A percentile compares a stretch with the other conserved stretches of the same genome.
Conservation (phyloP, 2,888 invertebrate genomes). For the Zaprionus bogoriensis region DNA sequence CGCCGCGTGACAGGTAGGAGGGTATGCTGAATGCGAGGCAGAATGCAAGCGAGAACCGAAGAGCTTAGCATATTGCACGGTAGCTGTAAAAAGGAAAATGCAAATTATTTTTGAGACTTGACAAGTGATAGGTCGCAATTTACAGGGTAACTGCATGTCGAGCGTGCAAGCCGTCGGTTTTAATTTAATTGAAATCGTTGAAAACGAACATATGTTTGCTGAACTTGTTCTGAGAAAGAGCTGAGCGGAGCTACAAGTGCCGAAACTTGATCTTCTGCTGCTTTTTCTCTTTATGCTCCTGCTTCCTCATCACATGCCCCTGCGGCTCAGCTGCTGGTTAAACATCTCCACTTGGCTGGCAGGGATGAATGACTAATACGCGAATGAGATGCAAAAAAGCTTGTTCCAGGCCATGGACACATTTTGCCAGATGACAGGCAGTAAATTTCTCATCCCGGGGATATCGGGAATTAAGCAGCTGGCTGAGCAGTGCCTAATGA, state of each 20-base stretch:
- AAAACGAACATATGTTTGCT: conserved; percentile 56
- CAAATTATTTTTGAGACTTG: too few relatives aligned
- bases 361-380: conserved; percentile 34
- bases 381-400: conserved; percentile 37
- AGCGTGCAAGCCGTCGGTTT: too few relatives aligned
- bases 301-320: too few relatives aligned
- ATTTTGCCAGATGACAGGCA: conserved; percentile 37
- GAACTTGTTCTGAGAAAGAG: conserved; percentile 28
- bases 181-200: conserved; percentile 73
- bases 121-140: too few relatives aligned
- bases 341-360: conserved; percentile 21
- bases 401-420: not conserved
- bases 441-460: conserved; percentile 30
- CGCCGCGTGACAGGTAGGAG: too few relatives aligned
- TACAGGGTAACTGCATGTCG: too few relatives aligned
- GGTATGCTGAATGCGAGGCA: too few relatives aligned
- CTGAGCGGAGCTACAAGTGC: not conserved
- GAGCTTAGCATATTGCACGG: not conserved
- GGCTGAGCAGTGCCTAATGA: conserved; percentile 40
- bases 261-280: too few relatives aligned
- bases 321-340: conserved; percentile 34
- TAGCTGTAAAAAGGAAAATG: not conserved
- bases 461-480: conserved; percentile 45
- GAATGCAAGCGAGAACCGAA: not conserved
- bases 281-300: too few relatives aligned